Evolutionary conservation across 2,888 invertebrate genomes (phyloP).

Genomic region (Coelopa pilipes): DNA sequence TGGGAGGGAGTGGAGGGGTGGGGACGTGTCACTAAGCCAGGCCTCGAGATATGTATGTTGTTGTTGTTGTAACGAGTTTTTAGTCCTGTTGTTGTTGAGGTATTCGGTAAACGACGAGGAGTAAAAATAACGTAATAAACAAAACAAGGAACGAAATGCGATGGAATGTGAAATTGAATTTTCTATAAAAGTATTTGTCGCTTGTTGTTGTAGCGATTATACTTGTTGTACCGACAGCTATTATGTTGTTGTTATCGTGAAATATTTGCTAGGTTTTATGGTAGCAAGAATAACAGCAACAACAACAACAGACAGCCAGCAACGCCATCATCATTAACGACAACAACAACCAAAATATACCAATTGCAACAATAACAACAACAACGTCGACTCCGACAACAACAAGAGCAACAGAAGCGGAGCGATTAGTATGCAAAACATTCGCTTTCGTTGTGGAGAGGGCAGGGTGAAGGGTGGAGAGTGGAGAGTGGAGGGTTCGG

Average conservation of each 20-base stretch:
- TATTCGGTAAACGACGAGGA: background rate
- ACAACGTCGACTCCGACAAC: too few species aligned
- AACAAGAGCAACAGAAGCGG: slow-evolving; percentile 2
- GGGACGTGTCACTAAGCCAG: background rate
- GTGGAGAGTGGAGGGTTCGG: background rate
- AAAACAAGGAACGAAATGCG: background rate
- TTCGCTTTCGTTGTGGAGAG: slow-evolving; percentile 15
- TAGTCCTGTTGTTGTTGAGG: slow-evolving; percentile 7
- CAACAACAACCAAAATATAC: background rate
- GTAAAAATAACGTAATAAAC: slow-evolving; percentile 9
- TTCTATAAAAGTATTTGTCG: slow-evolving; percentile 1
- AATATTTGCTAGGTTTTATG: slow-evolving; percentile 21
- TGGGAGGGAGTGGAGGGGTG: too few species aligned
- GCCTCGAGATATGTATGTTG: background rate
- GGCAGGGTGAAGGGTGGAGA: background rate
- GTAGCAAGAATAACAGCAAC: slow-evolving; percentile 12
- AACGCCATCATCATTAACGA: slow-evolving; percentile 24
- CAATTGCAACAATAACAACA: background rate
- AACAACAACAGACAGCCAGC: background rate
- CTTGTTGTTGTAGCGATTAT: slow-evolving; percentile 16
- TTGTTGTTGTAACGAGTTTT: background rate
- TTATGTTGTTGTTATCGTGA: background rate
- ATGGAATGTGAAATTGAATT: slow-evolving; percentile 1
- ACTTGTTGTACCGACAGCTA: background rate
- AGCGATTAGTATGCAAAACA: slow-evolving; percentile 31